Evolutionary conservation across 2,888 invertebrate species (phyloP).

Genomic region (Cepaea hortensis): DNA sequence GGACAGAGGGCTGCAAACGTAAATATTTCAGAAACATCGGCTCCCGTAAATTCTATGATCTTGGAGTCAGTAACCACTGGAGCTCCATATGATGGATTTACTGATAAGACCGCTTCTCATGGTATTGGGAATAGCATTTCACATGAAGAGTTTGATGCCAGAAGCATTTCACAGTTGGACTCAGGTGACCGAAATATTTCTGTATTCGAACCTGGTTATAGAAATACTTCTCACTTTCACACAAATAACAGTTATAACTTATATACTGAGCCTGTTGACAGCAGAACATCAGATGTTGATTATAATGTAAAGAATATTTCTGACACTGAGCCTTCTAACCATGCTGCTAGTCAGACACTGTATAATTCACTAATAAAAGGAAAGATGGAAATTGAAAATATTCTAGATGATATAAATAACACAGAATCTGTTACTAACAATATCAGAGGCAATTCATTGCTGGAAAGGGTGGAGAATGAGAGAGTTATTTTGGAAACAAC

Average conservation of each 20-base stretch:
- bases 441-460: neutral
- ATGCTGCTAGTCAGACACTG: neutral
- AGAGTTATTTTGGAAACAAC: conserved; percentile 28
- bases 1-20: conserved; percentile 3
- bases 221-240: conserved; percentile 3
- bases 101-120: neutral
- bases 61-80: neutral
- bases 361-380: conserved; percentile 9
- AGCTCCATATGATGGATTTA: neutral
- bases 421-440: neutral
- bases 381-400: conserved; percentile 30
- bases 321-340: too few species aligned
- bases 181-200: neutral
- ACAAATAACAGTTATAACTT: neutral
- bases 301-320: neutral
- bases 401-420: conserved; percentile 44
- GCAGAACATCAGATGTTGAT: neutral
- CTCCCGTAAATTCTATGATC: neutral
- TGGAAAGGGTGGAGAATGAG: conserved; percentile 35
- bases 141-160: neutral
- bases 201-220: neutral
- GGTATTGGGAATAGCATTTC: neutral
- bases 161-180: neutral
- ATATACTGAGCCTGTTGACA: neutral
- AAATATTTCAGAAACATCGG: neutral